These are phyloP conservation scores for Mystacides longicornis DNA, from an alignment of 2,888 invertebrate species.

Conservation along the genomic window DNA sequence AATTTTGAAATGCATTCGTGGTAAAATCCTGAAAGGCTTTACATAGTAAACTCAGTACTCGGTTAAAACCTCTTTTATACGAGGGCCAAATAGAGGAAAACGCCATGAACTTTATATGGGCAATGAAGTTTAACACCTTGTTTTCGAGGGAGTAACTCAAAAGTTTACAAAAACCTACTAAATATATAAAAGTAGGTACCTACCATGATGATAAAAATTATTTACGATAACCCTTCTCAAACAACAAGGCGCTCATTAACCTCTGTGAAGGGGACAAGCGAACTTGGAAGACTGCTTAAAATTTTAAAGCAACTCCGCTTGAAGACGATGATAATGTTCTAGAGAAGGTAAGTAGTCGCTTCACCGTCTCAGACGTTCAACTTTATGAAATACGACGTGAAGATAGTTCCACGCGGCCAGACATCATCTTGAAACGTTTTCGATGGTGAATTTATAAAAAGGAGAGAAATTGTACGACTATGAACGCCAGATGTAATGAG, in stretches of 20 bases:
- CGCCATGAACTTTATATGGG: background rate
- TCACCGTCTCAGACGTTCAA: constrained; percentile 22
- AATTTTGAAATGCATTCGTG: too few relatives aligned
- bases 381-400: constrained; percentile 23
- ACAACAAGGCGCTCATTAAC: constrained; percentile 12
- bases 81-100: background rate
- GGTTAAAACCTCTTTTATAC: too few relatives aligned
- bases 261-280: background rate
- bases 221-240: constrained; percentile 16
- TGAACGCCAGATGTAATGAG: constrained; percentile 14
- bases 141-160: constrained; percentile 11
- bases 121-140: constrained; percentile 3
- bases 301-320: constrained; percentile 22
- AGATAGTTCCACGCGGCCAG: constrained; percentile 24
- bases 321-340: constrained; percentile 24
- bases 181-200: constrained; percentile 11
- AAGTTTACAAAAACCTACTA: constrained; percentile 12
- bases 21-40: too few relatives aligned
- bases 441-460: constrained; percentile 15
- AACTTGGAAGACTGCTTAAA: constrained; percentile 14
- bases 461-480: constrained; percentile 10
- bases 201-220: constrained; percentile 13
- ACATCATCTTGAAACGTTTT: constrained; percentile 17
- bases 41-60: too few relatives aligned
- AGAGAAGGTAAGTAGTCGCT: too few relatives aligned